Percentiles rank a stretch among this genome's conserved stretches.
Conservation (phyloP, 2,113 vertebrate species). For the Ancistrus triradiatus region DNA sequence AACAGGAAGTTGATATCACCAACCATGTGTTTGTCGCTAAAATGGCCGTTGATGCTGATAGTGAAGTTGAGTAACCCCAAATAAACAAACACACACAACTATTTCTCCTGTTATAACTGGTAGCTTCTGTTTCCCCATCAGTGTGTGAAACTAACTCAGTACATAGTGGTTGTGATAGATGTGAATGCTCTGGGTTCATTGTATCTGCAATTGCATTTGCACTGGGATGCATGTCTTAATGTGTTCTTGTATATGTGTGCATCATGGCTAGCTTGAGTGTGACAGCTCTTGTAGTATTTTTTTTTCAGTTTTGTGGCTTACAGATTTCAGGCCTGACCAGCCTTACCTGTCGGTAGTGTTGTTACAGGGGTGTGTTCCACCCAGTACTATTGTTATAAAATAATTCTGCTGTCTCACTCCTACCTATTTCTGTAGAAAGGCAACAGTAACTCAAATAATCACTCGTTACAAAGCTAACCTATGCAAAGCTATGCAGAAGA, state of each 20-base stretch:
- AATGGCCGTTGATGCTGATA: too few relatives aligned
- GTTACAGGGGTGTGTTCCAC: conserved; percentile 46
- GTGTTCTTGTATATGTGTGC: conserved; percentile 24
- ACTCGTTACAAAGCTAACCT: too few relatives aligned
- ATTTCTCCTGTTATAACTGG: too few relatives aligned
- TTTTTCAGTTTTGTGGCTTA: conserved; percentile 33
- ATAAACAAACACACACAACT: too few relatives aligned
- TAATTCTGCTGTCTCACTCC: conserved; percentile 37
- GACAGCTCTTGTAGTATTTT: conserved; percentile 49
- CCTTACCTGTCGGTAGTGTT: conserved; percentile 59
- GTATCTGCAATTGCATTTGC: conserved; percentile 42
- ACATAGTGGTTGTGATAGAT: too few relatives aligned
- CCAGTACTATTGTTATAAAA: conserved; percentile 56
- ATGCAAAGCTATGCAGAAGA: too few relatives aligned
- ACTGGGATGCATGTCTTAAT: conserved; percentile 30
- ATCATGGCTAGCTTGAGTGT: conserved; percentile 47
- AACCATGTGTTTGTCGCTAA: too few relatives aligned
- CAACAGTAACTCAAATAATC: too few relatives aligned
- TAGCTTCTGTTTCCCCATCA: too few relatives aligned
- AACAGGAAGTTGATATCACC: too few relatives aligned
- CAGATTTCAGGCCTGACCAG: conserved; percentile 67
- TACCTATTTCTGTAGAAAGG: not conserved
- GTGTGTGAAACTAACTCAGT: too few relatives aligned
- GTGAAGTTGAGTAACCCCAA: too few relatives aligned
- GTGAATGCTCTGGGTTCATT: conserved; percentile 46